Base-by-base conservation (phyloP, 1,140 invertebrate species). In the Brachionus rotundiformis region DNA sequence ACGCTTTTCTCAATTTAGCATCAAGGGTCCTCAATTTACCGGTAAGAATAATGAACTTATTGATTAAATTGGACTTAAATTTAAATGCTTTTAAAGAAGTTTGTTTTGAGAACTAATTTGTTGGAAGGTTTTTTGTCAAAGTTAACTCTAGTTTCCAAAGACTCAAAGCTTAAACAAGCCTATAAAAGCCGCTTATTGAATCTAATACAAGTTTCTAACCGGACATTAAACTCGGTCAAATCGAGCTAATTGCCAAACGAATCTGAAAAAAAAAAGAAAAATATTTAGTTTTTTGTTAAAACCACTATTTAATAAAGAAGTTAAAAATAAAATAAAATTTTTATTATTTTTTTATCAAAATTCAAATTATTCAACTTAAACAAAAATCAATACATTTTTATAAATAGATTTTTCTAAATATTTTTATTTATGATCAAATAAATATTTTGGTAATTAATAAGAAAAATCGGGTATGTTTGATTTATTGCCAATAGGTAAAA, bases 1-100 rank as follows among this genome's bases (percentile, higher is more conserved):
- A 73, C 44, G 68, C 68, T 47, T 73, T 73, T 73, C 39, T 73
- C 33, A 73, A 73, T 27, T 73, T 73, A 23, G 68, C 39, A 7
- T 25, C 36, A 10, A 73, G 39, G 23, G 68, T 73, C 19, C 39
- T 73, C 19, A 73, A 13, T 27, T 44, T 44, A 23, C 39, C 39
- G 16, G 68, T 73, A 44, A 29, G 33, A 39, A 16, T 13, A 7
- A 19, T 71, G 7, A 39, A 8, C 31, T 11, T 65, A 25, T 16
- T 19, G 8, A n/a, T 8, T 2, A 10, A 4, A 7, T 31, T 36
- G 1, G 33, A 71, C 19, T 36, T 0, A 71, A 71, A 5, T 7
- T 3, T 0, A 39, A 47, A 29, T 73, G 10, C n/a, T 13, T 19
- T 73, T 27, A 44, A 10, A 73, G 68, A 29, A 10, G 27, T 25